Base-by-base conservation (phyloP, 2,888 invertebrate species). In the Epinotia brunnichana region DNA sequence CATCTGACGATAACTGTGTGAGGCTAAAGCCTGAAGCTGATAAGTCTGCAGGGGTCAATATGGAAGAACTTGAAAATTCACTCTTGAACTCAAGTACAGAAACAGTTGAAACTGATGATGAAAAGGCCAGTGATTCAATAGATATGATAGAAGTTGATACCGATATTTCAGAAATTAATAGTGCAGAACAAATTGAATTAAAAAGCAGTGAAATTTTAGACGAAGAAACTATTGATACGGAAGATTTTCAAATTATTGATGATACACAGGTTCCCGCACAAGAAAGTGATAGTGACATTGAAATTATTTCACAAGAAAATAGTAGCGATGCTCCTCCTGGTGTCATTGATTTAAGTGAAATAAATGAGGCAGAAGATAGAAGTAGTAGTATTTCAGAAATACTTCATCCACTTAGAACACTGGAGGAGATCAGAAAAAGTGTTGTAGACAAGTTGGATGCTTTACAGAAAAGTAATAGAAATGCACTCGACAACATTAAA, bases 1-100 rank as follows among this genome's bases (percentile, higher is more conserved):
- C 78, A 44, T 77, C 78, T 24, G 74, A 81, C 9, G 61, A 67
- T n/a, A 62, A 72, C 17, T 54, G 51, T 15, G 15, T 68, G 70
- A 63, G 51, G 39, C 3, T 70, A 9, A 57, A 72, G 73, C 29
- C 62, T 53, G 39, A 21, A 57, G 2, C 44, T 57, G 53, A 53
- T 21, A 66, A 70, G 41, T 70, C 61, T 15, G 39, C 60, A 35
- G 44, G 29, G 7, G 51, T 44, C 13, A 21, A 67, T n/a, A 54
- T 44, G 13, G 19, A 54, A 11, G 44, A 41, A 3, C 17, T 35
- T n/a, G 44, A 53, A 29, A 21, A 61, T 44, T 35, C 48, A 56
- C 21, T 72, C 7, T n/a, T 61, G 5, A 61, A 67, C 9, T 29
- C 60, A 3, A 72, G 44, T 24, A 48, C 44, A 44, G 71, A 67